phyloP scores from a whole-genome alignment of 2,113 vertebrate species.

The Pampusana beccarii region DNA sequence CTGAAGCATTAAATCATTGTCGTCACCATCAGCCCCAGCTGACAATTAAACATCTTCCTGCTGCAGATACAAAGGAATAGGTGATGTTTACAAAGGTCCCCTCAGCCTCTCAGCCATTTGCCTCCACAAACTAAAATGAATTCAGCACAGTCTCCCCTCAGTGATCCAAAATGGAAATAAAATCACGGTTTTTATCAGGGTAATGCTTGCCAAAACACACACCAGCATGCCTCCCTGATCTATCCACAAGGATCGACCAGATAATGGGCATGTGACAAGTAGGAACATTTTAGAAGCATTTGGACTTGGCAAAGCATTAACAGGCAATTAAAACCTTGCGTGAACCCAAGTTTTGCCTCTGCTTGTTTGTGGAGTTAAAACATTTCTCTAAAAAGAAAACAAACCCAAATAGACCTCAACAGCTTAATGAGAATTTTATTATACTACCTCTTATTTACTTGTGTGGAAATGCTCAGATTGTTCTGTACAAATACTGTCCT shows the following conservation, averaged over 20 bases:
- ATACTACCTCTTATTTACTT: conserved; percentile 50
- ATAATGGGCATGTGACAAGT: neutral
- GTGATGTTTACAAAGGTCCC: neutral
- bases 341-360: neutral
- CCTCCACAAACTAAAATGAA: neutral
- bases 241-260: neutral
- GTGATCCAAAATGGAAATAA: neutral
- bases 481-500: neutral
- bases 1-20: neutral
- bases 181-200: neutral
- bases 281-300: conserved; percentile 1
- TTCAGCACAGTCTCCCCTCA: neutral
- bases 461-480: conserved; percentile 13
- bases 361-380: conserved; percentile 16
- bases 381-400: neutral
- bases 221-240: neutral
- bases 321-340: neutral
- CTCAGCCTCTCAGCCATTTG: neutral
- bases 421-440: conserved; percentile 44
- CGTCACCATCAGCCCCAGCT: neutral
- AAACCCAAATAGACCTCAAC: conserved; percentile 41
- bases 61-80: neutral
- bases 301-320: neutral
- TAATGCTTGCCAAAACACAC: conserved; percentile 1
- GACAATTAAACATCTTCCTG: neutral